Evolutionary conservation across 2,113 vertebrate species (phyloP), one percentile per base, ranked within the genome.

Genomic region (Heterochromis multidens): DNA sequence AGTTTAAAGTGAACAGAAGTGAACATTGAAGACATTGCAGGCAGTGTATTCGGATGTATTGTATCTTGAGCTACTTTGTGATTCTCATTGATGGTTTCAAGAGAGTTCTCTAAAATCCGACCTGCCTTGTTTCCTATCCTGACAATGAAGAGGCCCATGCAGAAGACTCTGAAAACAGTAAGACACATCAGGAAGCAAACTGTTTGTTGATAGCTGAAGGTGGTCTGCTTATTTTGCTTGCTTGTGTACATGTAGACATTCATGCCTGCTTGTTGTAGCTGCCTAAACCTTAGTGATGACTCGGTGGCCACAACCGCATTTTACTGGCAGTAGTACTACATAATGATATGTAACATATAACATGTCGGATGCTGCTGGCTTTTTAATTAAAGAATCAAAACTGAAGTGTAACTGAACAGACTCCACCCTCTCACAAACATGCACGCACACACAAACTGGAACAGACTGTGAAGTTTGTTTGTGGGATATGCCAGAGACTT

Each of bases 151-250:
- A 91, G 12, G 61, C 43, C 11, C 54, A 79, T 5, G 82, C 33
- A 70, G 87, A 82, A 56, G 82, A 78, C 43, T 65, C 14, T 21
- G 57, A 46, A 35, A 54, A 81, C 3, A 86, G 93, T 95, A 54
- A 85, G 93, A 70, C n/a, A 43, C 2, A 2, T 27, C 27, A 52
- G 9, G 2, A 46, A 77, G 17, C 56, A 12, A 35, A 54, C 17
- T 12, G 17, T 61, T 61, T 23, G 23, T 33, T 25, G 4, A n/a
- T 52, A n/a, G 43, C 27, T 62, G 37, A 25, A 25, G 16, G 27
- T 60, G 21, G 1, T 70, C 5, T 43, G 57, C 37, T 81, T 67
- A 60, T 29, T 72, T 70, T 49, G 63, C 54, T 83, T 72, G 56
- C 19, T 72, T 70, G 40, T 76, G 82, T 60, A 54, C 46, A 77